Percentiles rank a stretch among this genome's conserved stretches.
Conservation (phyloP, 2,113 vertebrate species). For the Egretta garzetta region DNA sequence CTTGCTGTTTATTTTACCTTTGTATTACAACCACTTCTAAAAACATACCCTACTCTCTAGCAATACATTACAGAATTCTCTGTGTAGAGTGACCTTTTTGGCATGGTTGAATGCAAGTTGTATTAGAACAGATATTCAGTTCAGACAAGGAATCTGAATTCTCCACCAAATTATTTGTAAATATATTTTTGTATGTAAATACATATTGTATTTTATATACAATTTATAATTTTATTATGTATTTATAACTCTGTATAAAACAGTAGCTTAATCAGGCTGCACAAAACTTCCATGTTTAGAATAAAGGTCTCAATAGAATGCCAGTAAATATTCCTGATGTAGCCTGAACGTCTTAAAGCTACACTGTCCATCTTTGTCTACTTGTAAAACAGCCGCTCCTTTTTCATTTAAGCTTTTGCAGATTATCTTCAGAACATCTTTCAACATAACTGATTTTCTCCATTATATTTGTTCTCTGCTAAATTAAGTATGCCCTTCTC, state of each 20-base stretch:
- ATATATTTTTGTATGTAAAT: not conserved
- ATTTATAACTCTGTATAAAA: not conserved
- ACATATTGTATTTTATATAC: not conserved
- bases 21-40: not conserved
- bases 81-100: not conserved
- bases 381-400: not conserved
- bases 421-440: not conserved
- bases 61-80: not conserved
- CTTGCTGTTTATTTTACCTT: not conserved
- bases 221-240: not conserved
- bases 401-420: not conserved
- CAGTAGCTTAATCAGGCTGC: not conserved
- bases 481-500: not conserved
- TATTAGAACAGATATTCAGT: not conserved
- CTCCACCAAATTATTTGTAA: not conserved
- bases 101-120: not conserved
- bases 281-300: not conserved
- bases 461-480: not conserved
- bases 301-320: not conserved
- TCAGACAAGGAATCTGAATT: not conserved
- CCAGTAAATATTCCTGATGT: not conserved
- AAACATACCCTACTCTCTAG: not conserved
- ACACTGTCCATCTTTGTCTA: not conserved
- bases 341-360: not conserved
- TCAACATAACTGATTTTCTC: not conserved